Conservation (phyloP, 2,113 vertebrate species). For the Epinephelus lanceolatus region DNA sequence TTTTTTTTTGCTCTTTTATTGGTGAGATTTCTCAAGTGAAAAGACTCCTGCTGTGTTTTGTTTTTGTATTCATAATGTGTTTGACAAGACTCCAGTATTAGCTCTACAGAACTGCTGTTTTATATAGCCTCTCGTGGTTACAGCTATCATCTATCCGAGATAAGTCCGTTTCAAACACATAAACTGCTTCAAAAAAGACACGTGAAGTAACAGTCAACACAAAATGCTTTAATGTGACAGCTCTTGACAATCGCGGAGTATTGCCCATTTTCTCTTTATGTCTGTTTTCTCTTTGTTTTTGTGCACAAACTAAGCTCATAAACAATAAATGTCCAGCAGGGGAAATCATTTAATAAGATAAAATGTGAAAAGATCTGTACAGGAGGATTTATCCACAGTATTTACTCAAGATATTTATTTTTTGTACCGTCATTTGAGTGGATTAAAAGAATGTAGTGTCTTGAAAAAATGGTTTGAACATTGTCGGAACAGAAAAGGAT, state of each 20-base stretch:
- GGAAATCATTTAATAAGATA: neutral
- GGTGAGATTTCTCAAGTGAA: constrained; percentile 5
- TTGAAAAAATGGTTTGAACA: constrained; percentile 19
- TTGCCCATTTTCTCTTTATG: constrained; percentile 28
- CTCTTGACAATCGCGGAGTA: constrained; percentile 73
- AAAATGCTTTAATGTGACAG: constrained; percentile 71
- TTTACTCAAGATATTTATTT: constrained; percentile 49
- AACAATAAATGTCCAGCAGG: constrained; percentile 20
- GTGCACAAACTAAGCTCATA: constrained; percentile 28
- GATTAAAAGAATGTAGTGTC: constrained; percentile 61
- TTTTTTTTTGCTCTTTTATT: constrained; percentile 21
- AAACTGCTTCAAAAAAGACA: constrained; percentile 23
- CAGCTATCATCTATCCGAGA: neutral
- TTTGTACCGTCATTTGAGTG: constrained; percentile 40
- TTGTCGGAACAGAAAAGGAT: constrained; percentile 50
- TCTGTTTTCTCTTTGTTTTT: constrained; percentile 7
- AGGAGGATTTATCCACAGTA: constrained; percentile 20
- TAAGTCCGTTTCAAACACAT: constrained; percentile 20
- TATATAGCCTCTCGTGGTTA: constrained; percentile 9
- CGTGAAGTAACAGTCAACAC: constrained; percentile 25
- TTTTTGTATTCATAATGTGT: neutral
- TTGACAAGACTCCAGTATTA: neutral
- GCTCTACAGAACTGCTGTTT: neutral
- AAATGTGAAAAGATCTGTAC: constrained; percentile 41
- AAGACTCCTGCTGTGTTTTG: constrained; percentile 5